phyloP scores from a whole-genome alignment of 2,888 invertebrate genomes.

The Apotomis turbidana region DNA sequence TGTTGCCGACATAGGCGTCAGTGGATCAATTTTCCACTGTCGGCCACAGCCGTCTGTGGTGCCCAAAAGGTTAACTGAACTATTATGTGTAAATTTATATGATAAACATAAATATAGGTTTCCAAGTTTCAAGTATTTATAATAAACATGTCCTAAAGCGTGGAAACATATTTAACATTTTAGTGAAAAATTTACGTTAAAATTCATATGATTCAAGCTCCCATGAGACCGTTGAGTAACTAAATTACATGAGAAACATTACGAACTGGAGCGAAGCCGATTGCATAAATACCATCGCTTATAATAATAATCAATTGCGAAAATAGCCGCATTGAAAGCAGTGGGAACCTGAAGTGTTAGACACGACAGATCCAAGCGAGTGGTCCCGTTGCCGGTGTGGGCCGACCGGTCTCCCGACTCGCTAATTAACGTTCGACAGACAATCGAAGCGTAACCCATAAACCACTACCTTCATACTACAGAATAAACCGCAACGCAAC shows the following conservation, averaged over 20 bases:
- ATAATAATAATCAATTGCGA: slow-evolving; percentile 32
- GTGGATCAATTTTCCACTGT: too few relatives aligned
- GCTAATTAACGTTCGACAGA: slow-evolving; percentile 78
- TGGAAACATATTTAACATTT: too few relatives aligned
- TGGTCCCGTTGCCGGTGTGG: slow-evolving; percentile 60
- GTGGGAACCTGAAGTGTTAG: slow-evolving; percentile 57
- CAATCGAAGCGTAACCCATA: slow-evolving; percentile 55
- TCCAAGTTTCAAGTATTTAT: too few relatives aligned
- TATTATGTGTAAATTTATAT: too few relatives aligned
- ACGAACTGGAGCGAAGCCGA: slow-evolving; percentile 27
- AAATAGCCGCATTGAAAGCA: slow-evolving; percentile 49
- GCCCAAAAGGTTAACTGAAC: too few relatives aligned
- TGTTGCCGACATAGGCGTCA: too few relatives aligned
- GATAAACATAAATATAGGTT: too few relatives aligned
- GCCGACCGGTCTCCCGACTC: slow-evolving; percentile 68
- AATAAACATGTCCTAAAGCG: too few relatives aligned
- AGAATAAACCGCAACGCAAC: slow-evolving; percentile 54
- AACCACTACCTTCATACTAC: slow-evolving; percentile 50
- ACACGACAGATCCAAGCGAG: slow-evolving; percentile 53
- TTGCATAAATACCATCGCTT: slow-evolving; percentile 27
- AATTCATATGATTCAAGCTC: neutral
- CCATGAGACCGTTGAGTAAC: slow-evolving; percentile 10
- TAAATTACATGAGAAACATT: slow-evolving; percentile 16
- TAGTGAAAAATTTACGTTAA: too few relatives aligned
- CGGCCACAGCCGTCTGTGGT: too few relatives aligned